Evolutionary conservation across 2,797 vertebrate species (phyloP).

Genomic region (Betta splendens): DNA sequence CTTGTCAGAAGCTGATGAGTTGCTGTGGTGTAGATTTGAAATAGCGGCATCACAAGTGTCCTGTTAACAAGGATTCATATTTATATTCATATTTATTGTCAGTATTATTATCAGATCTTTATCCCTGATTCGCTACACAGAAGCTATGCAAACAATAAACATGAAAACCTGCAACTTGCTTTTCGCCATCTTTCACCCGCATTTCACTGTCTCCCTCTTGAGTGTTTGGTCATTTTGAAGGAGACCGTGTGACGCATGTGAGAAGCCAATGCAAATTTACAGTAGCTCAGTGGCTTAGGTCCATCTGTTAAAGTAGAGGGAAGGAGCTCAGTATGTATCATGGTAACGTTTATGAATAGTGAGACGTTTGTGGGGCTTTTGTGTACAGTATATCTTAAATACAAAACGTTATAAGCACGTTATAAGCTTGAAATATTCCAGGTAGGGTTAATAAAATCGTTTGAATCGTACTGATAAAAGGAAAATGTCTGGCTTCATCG

Average conservation of each 20-base stretch:
- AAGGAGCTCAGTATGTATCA: neutral
- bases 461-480: neutral
- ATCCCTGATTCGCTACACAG: neutral
- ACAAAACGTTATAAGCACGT: too few relatives aligned
- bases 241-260: neutral
- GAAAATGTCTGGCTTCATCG: neutral
- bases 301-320: neutral
- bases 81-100: slow-evolving; percentile 5
- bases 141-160: neutral
- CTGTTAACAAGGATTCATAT: slow-evolving; percentile 20
- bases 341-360: neutral
- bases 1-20: too few relatives aligned
- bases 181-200: neutral
- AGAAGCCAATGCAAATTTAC: neutral
- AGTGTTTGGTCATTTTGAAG: neutral
- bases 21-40: slow-evolving; percentile 24
- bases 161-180: neutral
- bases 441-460: neutral
- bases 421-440: neutral
- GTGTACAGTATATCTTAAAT: neutral
- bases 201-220: neutral
- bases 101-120: too few relatives aligned
- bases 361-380: too few relatives aligned
- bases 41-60: neutral
- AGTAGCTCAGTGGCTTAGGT: neutral